phyloP scores from a whole-genome alignment of 2,888 invertebrate species.

The Serrognathus titanus region DNA sequence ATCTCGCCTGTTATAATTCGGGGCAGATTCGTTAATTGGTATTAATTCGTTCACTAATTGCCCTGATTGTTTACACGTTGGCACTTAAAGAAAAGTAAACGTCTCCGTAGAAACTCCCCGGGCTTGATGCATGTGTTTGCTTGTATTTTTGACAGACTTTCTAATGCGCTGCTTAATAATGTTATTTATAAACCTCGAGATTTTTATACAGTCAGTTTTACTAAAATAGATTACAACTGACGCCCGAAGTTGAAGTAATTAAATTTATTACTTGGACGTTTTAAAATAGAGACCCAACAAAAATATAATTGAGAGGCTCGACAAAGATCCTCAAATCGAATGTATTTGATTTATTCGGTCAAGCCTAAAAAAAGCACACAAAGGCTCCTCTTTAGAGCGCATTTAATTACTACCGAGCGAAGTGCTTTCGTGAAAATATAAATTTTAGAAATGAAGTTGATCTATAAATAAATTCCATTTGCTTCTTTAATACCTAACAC shows the following conservation, averaged over 20 bases:
- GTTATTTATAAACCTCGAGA: conserved; percentile 23
- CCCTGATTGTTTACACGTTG: not conserved
- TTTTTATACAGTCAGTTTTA: conserved; percentile 16
- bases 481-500: conserved; percentile 6
- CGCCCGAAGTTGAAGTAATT: not conserved
- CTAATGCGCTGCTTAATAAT: conserved; percentile 26
- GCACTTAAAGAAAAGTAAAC: not conserved
- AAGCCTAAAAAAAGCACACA: no score
- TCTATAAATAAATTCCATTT: not conserved
- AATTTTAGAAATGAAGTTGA: no score
- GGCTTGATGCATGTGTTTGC: conserved; percentile 3
- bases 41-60: no score
- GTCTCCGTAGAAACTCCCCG: not conserved
- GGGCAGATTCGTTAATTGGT: no score
- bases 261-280: not conserved
- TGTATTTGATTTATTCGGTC: no score
- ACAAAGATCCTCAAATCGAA: no score
- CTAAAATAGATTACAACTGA: conserved; percentile 8
- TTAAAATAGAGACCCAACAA: not conserved
- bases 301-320: no score
- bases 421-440: no score
- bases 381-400: no score
- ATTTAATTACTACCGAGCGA: no score
- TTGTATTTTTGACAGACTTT: conserved; percentile 19
- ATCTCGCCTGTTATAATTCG: no score